Base-by-base conservation (phyloP, 2,113 vertebrate genomes). In the Motacilla tschutschensis region DNA sequence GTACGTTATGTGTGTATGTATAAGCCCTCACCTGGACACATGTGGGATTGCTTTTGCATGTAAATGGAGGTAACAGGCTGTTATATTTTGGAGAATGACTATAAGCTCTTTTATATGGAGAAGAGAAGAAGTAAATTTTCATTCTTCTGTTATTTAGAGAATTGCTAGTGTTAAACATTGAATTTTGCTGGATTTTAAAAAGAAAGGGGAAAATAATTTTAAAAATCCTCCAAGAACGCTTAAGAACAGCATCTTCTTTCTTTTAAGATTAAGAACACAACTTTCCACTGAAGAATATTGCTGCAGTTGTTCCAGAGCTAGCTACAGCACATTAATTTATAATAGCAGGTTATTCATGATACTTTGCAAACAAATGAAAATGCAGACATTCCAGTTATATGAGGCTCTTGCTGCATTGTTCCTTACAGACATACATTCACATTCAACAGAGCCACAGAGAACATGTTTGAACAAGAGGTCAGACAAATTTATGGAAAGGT, bases 401-500 rank as follows among this genome's bases (percentile, higher is more conserved):
- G 38, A 75, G 36, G 24, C 44, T 66, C 33, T 57, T 79, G 31
- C 63, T 85, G 3, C 69, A 17, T 43, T 85, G n/a, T 41, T 93
- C 54, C 38, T 92, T 80, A 69, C 64, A 86, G 71, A 83, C 44
- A 21, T 80, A 72, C 25, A 57, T 81, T 92, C 65, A 78, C 35
- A 88, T 87, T 93, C 79, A 85, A 46, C 29, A 64, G 17, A 54
- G 84, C 19, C 57, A 46, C 31, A n/a, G 64, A 94, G 79, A 91
- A 83, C 67, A 79, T 82, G 77, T 80, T 72, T 90, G 72, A 89
- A 87, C 69, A 90, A 91, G 91, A 87, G 79, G 82, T 71, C 90
- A 86, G 54, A 79, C 47, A 75, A 88, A 88, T 84, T 67, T 81
- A 73, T 87, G 53, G 72, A 91, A 89, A n/a, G 35, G 17, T 85